Conservation (phyloP, 2,888 invertebrate species). For the Pocota personata region DNA sequence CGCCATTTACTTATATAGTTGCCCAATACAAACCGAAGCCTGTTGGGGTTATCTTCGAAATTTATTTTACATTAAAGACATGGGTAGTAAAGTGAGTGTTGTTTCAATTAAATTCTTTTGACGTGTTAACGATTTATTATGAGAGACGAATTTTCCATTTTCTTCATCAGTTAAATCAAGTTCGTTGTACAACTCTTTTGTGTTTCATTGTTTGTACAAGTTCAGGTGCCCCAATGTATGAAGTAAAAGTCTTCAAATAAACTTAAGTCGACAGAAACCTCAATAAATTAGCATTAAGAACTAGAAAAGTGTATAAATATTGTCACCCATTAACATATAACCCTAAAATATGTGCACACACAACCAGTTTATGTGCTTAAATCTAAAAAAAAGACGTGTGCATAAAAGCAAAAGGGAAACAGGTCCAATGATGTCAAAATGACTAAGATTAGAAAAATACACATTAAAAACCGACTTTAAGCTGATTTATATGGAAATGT, state of each 20-base stretch:
- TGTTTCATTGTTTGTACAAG: background rate
- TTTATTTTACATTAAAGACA: background rate
- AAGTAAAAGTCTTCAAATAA: background rate
- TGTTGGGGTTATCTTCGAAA: constrained; percentile 24
- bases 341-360: constrained; percentile 3
- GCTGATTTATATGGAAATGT: constrained; percentile 35
- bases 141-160: background rate
- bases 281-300: constrained; percentile 30
- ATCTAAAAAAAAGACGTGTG: background rate
- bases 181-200: constrained; percentile 34
- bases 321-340: background rate
- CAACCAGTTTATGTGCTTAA: constrained; percentile 13
- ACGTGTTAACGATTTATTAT: constrained; percentile 39
- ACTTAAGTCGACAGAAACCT: background rate
- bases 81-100: constrained; percentile 6
- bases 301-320: background rate
- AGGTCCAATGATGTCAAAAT: constrained; percentile 35
- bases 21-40: constrained; percentile 19
- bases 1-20: constrained; percentile 1
- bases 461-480: constrained; percentile 24
- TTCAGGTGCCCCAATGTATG: background rate
- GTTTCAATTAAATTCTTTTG: constrained; percentile 64
- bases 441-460: constrained; percentile 7
- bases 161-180: constrained; percentile 4
- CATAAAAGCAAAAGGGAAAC: constrained; percentile 24